These are phyloP conservation scores for Hippoglossus stenolepis DNA, from an alignment of 2,113 vertebrate species.

Conservation along the genomic window DNA sequence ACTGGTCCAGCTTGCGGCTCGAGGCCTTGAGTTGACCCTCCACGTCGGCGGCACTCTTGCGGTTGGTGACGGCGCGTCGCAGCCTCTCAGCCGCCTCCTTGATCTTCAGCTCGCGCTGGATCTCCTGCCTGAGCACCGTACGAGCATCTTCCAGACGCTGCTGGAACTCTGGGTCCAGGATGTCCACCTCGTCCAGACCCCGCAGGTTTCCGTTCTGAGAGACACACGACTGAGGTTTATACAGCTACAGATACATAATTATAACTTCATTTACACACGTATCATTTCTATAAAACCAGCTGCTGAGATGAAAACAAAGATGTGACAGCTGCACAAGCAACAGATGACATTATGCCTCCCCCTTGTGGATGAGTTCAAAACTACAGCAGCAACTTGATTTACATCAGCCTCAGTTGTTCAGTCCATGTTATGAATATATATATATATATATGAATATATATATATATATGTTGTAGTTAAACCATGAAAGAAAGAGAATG, in stretches of 20 bases:
- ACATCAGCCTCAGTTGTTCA: too few relatives aligned
- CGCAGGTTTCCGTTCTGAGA: constrained; percentile 64
- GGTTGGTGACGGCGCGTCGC: constrained; percentile 78
- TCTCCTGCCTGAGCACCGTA: constrained; percentile 78
- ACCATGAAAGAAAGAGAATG: too few relatives aligned
- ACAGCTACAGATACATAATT: too few relatives aligned
- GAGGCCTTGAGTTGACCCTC: constrained; percentile 81
- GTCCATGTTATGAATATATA: too few relatives aligned
- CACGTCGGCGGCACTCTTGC: constrained; percentile 79
- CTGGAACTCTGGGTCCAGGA: constrained; percentile 83
- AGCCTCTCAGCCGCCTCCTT: constrained; percentile 84
- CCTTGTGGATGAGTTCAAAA: background rate
- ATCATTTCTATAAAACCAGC: too few relatives aligned
- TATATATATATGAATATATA: too few relatives aligned
- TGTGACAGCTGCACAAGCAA: too few relatives aligned
- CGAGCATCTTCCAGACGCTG: constrained; percentile 81
- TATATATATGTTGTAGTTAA: too few relatives aligned
- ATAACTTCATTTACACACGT: too few relatives aligned
- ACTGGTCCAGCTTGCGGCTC: constrained; percentile 77
- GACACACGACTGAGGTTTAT: background rate
- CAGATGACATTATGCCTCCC: too few relatives aligned
- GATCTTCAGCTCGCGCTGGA: constrained; percentile 85
- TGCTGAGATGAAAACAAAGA: too few relatives aligned
- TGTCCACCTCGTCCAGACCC: constrained; percentile 74
- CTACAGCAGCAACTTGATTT: background rate